These are phyloP conservation scores for Acridotheres tristis DNA, from an alignment of 2,797 vertebrate species.

Conservation along the genomic window DNA sequence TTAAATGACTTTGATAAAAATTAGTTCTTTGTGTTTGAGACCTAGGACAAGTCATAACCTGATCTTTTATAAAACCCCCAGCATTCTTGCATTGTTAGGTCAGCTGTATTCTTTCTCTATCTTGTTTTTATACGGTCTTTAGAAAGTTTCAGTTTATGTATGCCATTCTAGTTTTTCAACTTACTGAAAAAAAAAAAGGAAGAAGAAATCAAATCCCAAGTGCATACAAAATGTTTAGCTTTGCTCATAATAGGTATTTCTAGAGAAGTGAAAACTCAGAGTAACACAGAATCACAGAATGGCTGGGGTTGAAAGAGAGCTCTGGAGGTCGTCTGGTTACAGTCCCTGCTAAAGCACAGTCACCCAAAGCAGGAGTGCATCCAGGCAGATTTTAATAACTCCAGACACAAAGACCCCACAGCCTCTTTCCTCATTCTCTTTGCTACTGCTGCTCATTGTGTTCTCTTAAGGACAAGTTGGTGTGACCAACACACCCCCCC, in stretches of 20 bases:
- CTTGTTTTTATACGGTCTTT: background rate
- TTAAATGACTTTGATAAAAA: conserved; percentile 17
- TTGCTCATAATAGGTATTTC: background rate
- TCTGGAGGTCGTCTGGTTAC: background rate
- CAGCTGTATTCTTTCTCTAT: background rate
- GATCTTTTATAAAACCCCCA: background rate
- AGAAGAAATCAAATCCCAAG: background rate
- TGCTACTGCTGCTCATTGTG: background rate
- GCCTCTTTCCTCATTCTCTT: background rate
- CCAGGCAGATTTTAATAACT: background rate
- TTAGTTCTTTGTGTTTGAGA: conserved; percentile 13
- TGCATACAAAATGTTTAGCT: background rate
- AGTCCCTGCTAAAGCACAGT: background rate
- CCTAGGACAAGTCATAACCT: background rate
- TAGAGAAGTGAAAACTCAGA: background rate
- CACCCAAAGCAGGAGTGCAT: background rate
- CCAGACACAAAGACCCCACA: background rate
- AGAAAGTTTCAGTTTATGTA: background rate
- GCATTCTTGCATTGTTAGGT: conserved; percentile 1
- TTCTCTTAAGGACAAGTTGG: fast-evolving
- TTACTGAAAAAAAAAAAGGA: background rate
- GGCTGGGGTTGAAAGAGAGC: background rate
- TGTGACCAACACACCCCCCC: fast-evolving
- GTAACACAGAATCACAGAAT: background rate
- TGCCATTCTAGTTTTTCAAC: background rate